phyloP scores from a whole-genome alignment of 2,113 vertebrate species.

The Tylochromis polylepis region DNA sequence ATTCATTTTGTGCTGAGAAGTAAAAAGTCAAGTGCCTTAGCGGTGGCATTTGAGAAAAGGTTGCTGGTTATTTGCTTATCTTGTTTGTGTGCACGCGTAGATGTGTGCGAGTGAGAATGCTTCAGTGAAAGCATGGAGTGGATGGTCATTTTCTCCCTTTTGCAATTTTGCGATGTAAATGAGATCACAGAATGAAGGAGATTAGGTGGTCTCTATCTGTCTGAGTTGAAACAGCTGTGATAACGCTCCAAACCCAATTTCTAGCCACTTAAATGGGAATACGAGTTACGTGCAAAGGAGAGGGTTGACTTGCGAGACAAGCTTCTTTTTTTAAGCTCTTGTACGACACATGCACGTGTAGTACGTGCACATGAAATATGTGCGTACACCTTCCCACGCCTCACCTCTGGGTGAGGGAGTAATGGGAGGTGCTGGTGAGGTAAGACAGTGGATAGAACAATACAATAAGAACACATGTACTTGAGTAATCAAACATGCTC shows the following conservation, averaged over 20 bases:
- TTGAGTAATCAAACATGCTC: background rate
- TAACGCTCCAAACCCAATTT: slow-evolving; percentile 18
- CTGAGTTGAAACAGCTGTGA: slow-evolving; percentile 14
- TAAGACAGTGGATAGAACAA: background rate
- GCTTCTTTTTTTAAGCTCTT: background rate
- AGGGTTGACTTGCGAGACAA: background rate
- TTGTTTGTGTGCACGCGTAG: background rate
- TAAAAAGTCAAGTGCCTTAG: slow-evolving; percentile 35
- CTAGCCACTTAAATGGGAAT: background rate
- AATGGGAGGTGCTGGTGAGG: background rate
- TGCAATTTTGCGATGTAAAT: slow-evolving; percentile 30
- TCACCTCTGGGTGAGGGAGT: background rate
- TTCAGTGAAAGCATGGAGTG: background rate
- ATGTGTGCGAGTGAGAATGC: background rate
- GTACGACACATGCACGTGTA: background rate
- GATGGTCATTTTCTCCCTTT: slow-evolving; percentile 19
- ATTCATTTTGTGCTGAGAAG: slow-evolving; percentile 15
- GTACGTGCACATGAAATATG: background rate
- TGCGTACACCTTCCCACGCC: background rate
- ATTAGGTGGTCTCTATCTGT: background rate
- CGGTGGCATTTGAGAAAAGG: slow-evolving; percentile 57
- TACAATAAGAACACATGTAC: background rate
- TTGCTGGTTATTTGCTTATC: slow-evolving; percentile 44
- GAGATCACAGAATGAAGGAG: slow-evolving; percentile 3
- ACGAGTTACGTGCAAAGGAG: background rate